Evolutionary conservation across 2,888 invertebrate species (phyloP).

Genomic region (Tortricodes alternella): DNA sequence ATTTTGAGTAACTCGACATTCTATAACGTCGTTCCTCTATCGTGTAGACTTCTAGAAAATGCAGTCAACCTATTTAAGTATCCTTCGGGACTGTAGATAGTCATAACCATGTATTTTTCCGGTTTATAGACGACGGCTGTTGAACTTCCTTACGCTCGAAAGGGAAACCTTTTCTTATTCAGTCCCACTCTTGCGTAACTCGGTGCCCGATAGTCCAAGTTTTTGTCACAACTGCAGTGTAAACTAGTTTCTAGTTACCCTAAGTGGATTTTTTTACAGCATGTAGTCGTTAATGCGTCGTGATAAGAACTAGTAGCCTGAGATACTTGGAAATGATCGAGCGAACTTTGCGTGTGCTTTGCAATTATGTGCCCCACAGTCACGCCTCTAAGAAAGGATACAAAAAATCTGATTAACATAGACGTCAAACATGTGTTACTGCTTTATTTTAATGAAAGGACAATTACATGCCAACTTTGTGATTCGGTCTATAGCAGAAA

Average conservation of each 20-base stretch:
- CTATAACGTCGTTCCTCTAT: neutral
- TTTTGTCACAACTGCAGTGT: conserved; percentile 63
- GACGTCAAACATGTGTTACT: conserved; percentile 26
- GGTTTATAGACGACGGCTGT: conserved; percentile 55
- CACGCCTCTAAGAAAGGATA: conserved; percentile 35
- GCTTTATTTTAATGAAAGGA: conserved; percentile 14
- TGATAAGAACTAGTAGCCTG: conserved; percentile 19
- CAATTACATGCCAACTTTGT: neutral
- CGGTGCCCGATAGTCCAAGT: conserved; percentile 56
- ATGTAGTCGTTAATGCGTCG: conserved; percentile 30
- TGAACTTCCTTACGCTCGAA: conserved; percentile 73
- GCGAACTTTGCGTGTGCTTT: conserved; percentile 37
- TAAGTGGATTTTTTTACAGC: conserved; percentile 42
- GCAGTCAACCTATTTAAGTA: conserved; percentile 9
- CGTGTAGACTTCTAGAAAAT: conserved; percentile 8
- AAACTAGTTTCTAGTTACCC: conserved; percentile 45
- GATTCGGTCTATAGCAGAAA: neutral
- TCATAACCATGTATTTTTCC: conserved; percentile 44
- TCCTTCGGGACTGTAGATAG: neutral
- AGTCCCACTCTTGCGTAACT: conserved; percentile 74
- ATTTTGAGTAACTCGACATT: too few relatives aligned
- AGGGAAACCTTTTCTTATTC: conserved; percentile 72
- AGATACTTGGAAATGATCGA: conserved; percentile 26
- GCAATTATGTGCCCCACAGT: conserved; percentile 39
- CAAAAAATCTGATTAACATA: conserved; percentile 31